Evolutionary conservation across 2,797 vertebrate species (phyloP), one percentile per base, ranked within the genome.

Genomic region (Sebastes paucispinis): DNA sequence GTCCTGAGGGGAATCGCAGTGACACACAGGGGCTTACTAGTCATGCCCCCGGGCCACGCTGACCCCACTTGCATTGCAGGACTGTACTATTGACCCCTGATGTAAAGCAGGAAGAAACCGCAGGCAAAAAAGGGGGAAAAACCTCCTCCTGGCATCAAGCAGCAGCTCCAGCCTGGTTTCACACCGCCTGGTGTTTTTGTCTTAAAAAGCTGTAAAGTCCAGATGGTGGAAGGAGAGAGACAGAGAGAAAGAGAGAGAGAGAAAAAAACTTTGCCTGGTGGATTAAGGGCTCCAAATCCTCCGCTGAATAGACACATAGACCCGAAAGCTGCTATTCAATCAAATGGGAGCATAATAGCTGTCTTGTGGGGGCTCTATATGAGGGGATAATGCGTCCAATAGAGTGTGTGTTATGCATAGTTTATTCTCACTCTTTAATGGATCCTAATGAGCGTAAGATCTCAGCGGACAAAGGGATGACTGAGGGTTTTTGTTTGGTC

Each of bases 211-310:
- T 91, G 90, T 88, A 91, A 94, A 95, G 91, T 95, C 94, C 95
- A 96, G 95, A 96, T 96, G 96, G 96, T 94, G 92, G 88, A 90
- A 84, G 65, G 79, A 68, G 83, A 75, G 43, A 39, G 36, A 39
- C 36, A 39, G 36, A 39, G 18, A 50, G 47, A 20, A 18, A 80
- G 73, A 87, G 58, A 75, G 22, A 66, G 29, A 60, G 39, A 54
- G 34, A 58, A 82, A 88, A 91, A 94, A 96, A 94, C 94, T 94
- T 95, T 90, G 90, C 88, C 83, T 88, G 92, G 92, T 95, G 94
- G 94, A 96, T 96, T 96, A 96, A 91, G 88, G 91, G 80, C 84
- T 92, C 80, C 92, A 95, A 95, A 95, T 95, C 94, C 94, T 92
- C 65, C 72, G 25, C 87, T 94, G 93, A 95, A 95, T 94, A 92